phyloP scores from a whole-genome alignment of 2,797 vertebrate species.

The Sphenodon punctatus region DNA sequence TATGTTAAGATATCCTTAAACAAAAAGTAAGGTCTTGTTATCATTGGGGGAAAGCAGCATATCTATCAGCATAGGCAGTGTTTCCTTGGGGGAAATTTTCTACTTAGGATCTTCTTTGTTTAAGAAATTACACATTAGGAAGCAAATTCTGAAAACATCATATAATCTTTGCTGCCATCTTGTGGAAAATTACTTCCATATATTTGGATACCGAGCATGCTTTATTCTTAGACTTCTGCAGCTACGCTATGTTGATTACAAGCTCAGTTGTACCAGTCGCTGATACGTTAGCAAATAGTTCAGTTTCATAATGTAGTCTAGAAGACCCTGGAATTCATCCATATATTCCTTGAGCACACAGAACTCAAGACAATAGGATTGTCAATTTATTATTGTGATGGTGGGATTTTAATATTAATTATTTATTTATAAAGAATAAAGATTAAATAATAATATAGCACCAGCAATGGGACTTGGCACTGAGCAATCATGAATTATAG shows the following conservation, averaged over 20 bases:
- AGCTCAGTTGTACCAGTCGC: background rate
- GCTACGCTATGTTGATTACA: background rate
- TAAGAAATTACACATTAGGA: background rate
- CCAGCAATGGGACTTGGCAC: too few relatives aligned
- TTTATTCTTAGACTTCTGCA: background rate
- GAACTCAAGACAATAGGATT: background rate
- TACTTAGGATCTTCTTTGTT: background rate
- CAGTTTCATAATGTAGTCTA: background rate
- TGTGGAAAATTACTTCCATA: slow-evolving; percentile 1
- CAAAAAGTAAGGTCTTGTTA: background rate
- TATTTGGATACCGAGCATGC: background rate
- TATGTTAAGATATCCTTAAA: background rate
- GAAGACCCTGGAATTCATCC: background rate
- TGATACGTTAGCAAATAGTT: rapidly evolving
- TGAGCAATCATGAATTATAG: too few relatives aligned
- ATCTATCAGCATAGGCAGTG: background rate
- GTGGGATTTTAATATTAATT: too few relatives aligned
- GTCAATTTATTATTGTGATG: too few relatives aligned
- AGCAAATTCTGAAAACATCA: background rate
- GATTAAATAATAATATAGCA: too few relatives aligned
- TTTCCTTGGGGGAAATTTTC: background rate
- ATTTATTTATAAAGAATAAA: too few relatives aligned
- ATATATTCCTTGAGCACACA: background rate
- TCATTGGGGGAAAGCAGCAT: background rate
- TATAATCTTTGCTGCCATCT: slow-evolving; percentile 20